Percentiles rank a stretch among this genome's conserved stretches.
Conservation (phyloP, 2,888 invertebrate species). For the Pachliopta kotzebuea region DNA sequence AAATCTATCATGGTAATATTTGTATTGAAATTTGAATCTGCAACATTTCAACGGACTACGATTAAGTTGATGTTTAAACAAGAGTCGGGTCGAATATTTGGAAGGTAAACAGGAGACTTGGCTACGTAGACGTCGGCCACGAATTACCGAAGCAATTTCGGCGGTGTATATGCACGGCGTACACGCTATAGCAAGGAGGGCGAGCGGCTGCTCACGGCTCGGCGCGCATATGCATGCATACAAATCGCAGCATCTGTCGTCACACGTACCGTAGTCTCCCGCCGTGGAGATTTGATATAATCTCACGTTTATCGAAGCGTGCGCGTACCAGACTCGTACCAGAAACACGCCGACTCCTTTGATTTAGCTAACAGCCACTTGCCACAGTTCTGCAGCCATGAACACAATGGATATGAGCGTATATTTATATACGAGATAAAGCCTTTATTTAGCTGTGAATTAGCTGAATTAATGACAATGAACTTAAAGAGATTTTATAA, state of each 20-base stretch:
- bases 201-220: constrained; percentile 28
- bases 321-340: constrained; percentile 13
- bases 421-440: too few relatives aligned
- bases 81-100: too few relatives aligned
- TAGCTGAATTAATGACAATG: too few relatives aligned
- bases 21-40: too few relatives aligned
- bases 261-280: constrained; percentile 4
- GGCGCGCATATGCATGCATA: constrained; percentile 30
- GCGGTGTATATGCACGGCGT: not conserved
- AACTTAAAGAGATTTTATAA: too few relatives aligned
- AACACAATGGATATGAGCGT: too few relatives aligned
- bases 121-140: constrained; percentile 2
- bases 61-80: too few relatives aligned
- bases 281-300: constrained; percentile 7
- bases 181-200: constrained; percentile 7
- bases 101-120: too few relatives aligned
- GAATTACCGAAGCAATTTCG: constrained; percentile 37
- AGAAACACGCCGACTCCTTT: constrained; percentile 13
- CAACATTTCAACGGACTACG: too few relatives aligned
- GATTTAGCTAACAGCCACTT: not conserved
- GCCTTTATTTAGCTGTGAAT: too few relatives aligned
- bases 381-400: too few relatives aligned
- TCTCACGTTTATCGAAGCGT: constrained; percentile 15
- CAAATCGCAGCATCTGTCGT: constrained; percentile 28
- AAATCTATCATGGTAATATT: too few relatives aligned